Evolutionary conservation across 1,140 invertebrate species (phyloP), one percentile per base, ranked within the genome.

Genomic region (Drosophila serrata): DNA sequence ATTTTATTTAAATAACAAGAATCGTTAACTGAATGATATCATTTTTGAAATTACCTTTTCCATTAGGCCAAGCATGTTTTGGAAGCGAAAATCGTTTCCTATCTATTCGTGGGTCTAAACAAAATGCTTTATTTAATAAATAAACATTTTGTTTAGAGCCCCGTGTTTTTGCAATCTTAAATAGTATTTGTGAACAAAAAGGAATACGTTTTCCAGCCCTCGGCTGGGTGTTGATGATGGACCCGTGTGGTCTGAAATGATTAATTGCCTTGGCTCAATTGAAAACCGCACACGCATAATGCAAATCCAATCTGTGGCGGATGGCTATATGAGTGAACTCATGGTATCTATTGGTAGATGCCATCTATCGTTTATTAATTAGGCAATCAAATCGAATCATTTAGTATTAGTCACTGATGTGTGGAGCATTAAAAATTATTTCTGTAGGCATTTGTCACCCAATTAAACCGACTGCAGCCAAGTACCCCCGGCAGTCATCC

Each of bases 311-410:
- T 69, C 75, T 60, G 31, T 22, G 17, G 24, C 55, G 35, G 40
- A 57, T 55, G 43, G 35, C 13, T n/a, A 33, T 35, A 39, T 11
- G 37, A 17, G 31, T 74, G 63, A 55, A 56, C 61, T 42, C 63
- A 62, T 46, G 49, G 58, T n/a, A n/a, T n/a, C 35, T 31, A 57
- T 57, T 37, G 53, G 27, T 35, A 79, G 43, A 57, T 79, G 37
- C 31, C 59, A 81, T 78, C 72, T 72, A 81, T 85, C 39, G 81
- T 46, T 85, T 79, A 76, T 88, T 86, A 90, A 90, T 90, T 90
- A 81, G 81, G 61, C 86, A 85, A 90, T 90, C 88, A 90, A 79
- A 90, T 51, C 86, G 78, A 90, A 90, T 90, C 85, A 90, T 90
- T 88, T 67, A 60, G 70, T 81, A 88, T 90, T 90, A 90, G 85